phyloP scores from a whole-genome alignment of 2,113 vertebrate genomes.

The Dromas ardeola region DNA sequence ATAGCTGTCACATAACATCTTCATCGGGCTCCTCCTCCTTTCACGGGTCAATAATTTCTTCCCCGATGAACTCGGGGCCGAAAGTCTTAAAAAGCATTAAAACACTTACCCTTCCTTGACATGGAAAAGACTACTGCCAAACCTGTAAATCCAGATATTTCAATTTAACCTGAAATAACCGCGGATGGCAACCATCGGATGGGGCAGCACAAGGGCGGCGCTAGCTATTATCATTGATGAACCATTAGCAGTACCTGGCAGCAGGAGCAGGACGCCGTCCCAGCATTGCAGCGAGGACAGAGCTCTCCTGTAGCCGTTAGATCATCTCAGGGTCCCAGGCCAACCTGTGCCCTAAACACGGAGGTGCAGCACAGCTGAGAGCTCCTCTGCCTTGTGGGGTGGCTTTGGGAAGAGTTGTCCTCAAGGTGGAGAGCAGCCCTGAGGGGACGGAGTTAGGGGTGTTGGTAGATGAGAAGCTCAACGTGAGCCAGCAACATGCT shows the following conservation, averaged over 20 bases:
- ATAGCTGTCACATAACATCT: not conserved
- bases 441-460: not conserved
- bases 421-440: not conserved
- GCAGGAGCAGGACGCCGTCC: not conserved
- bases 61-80: not conserved
- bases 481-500: not conserved
- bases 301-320: not conserved
- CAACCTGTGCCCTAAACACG: not conserved
- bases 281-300: not conserved
- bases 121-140: not conserved
- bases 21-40: not conserved
- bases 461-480: not conserved
- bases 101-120: not conserved
- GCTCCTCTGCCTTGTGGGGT: not conserved
- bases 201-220: not conserved
- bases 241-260: not conserved
- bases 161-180: not conserved
- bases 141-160: not conserved
- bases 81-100: not conserved
- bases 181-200: accelerated
- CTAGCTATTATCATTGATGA: not conserved
- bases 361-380: not conserved
- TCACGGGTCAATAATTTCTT: not conserved
- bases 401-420: not conserved
- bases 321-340: not conserved